These are phyloP conservation scores for Glareola pratincola DNA, from an alignment of 2,113 vertebrate species.

Conservation along the genomic window DNA sequence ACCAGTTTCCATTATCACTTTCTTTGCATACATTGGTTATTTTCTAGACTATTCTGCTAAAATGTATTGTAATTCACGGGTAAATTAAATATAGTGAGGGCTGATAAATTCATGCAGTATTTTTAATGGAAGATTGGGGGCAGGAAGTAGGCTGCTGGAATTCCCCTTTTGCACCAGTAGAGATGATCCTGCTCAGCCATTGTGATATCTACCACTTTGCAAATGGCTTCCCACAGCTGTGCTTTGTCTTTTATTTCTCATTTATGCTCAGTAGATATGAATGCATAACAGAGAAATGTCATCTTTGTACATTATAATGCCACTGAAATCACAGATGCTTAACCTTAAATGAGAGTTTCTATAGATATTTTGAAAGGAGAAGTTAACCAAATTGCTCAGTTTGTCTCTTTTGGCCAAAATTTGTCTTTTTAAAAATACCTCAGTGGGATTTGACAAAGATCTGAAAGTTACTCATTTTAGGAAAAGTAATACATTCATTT, in stretches of 20 bases:
- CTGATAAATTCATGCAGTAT: not conserved
- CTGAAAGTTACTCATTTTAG: not conserved
- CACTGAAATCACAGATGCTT: not conserved
- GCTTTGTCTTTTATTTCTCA: not conserved
- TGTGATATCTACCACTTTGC: not conserved
- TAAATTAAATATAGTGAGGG: not conserved
- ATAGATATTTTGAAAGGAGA: not conserved
- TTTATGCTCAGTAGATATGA: not conserved
- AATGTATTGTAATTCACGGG: not conserved
- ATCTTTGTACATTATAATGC: not conserved
- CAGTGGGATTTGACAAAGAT: not conserved
- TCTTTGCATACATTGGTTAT: not conserved
- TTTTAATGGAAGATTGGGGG: not conserved
- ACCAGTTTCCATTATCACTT: not conserved
- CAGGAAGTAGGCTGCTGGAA: not conserved
- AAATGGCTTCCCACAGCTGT: not conserved
- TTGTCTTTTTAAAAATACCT: fast-evolving
- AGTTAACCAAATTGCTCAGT: not conserved
- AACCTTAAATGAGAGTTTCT: not conserved
- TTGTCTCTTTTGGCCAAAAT: not conserved
- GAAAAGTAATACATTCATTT: not conserved
- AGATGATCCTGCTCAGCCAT: not conserved
- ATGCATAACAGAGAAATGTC: not conserved
- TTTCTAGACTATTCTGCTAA: not conserved
- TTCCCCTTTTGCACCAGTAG: not conserved